These are phyloP conservation scores for Spatulosminthurus flaviceps DNA, from an alignment of 2,888 invertebrate genomes.

Conservation along the genomic window DNA sequence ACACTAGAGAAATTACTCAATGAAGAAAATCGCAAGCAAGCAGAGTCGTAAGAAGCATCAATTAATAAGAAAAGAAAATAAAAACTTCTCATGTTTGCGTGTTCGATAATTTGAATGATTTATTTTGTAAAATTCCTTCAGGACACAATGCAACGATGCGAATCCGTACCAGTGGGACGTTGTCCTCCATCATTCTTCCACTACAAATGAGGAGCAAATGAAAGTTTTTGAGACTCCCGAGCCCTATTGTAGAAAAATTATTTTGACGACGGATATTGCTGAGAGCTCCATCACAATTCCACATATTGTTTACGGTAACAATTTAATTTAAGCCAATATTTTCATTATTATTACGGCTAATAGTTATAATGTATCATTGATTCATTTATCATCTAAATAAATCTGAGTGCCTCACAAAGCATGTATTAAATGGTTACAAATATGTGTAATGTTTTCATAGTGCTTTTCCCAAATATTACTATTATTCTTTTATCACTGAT, in stretches of 20 bases:
- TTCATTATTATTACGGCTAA: too few relatives aligned
- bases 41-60: too few relatives aligned
- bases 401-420: too few relatives aligned
- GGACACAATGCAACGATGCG: background rate
- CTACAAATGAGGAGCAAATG: constrained; percentile 79
- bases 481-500: too few relatives aligned
- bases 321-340: too few relatives aligned
- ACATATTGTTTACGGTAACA: constrained; percentile 77
- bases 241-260: constrained; percentile 78
- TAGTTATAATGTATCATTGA: too few relatives aligned
- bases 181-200: constrained; percentile 75
- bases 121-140: background rate
- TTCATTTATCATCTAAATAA: too few relatives aligned
- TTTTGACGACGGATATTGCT: constrained; percentile 89
- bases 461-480: too few relatives aligned
- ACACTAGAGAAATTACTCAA: constrained; percentile 43
- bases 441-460: too few relatives aligned
- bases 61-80: background rate
- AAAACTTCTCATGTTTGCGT: background rate
- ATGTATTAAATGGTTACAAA: too few relatives aligned
- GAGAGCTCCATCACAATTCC: constrained; percentile 92
- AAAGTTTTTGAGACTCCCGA: constrained; percentile 73
- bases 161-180: constrained; percentile 61
- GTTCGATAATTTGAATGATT: background rate
- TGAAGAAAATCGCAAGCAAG: constrained; percentile 36